phyloP scores from a whole-genome alignment of 2,113 vertebrate genomes.

The Ochotona princeps region DNA sequence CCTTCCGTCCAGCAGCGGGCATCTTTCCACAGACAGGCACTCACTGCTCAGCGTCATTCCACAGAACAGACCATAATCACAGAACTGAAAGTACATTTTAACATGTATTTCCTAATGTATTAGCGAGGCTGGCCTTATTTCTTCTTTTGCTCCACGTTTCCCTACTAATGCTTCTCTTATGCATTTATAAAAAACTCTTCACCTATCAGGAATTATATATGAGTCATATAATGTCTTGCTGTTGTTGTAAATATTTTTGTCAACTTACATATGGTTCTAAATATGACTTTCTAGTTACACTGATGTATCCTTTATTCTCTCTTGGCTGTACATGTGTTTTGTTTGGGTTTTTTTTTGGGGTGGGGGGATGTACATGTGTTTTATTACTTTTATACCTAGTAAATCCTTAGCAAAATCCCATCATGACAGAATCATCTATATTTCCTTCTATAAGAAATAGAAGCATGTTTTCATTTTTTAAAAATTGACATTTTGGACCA shows the following conservation, averaged over 20 bases:
- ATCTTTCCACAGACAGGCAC: not conserved
- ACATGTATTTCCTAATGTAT: not conserved
- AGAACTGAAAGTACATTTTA: slow-evolving; percentile 45
- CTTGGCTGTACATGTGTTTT: not conserved
- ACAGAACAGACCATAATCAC: not conserved
- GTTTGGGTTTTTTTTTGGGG: not conserved
- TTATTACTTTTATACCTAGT: slow-evolving; percentile 20
- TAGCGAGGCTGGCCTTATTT: not conserved
- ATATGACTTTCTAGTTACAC: not conserved
- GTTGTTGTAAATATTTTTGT: not conserved
- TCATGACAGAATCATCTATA: not conserved
- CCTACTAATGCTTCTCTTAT: not conserved
- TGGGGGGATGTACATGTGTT: not conserved
- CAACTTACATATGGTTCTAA: not conserved
- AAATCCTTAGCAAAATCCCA: not conserved
- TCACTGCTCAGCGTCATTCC: not conserved
- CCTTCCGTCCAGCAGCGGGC: not conserved
- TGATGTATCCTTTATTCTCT: not conserved
- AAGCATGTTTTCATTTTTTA: slow-evolving; percentile 14
- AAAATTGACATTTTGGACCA: not conserved
- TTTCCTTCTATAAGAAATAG: not conserved
- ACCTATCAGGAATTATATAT: not conserved
- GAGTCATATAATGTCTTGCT: not conserved
- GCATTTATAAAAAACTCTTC: slow-evolving; percentile 7
- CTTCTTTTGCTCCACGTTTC: slow-evolving; percentile 11